Evolutionary conservation across 2,797 vertebrate species (phyloP), one percentile per base, ranked within the genome.

Genomic region (Rhyacichthys aspro): DNA sequence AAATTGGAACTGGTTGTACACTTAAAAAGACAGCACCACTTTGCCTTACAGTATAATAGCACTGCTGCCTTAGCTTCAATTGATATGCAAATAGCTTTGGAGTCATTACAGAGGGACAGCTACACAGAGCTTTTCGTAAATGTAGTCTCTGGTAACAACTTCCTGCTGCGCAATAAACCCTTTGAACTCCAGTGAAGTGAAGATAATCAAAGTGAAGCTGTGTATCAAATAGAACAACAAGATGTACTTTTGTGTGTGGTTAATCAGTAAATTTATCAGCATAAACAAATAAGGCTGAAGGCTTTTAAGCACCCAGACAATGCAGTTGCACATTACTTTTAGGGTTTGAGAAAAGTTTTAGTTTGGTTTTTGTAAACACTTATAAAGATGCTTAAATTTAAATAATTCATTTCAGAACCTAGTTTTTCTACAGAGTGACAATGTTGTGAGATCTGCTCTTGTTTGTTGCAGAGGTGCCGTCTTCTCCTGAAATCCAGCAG

Each of bases 391-490:
- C n/a, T n/a, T n/a, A n/a, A n/a, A n/a, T n/a, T n/a, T n/a, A n/a
- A n/a, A n/a, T n/a, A n/a, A n/a, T n/a, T n/a, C n/a, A n/a, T n/a
- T n/a, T n/a, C n/a, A n/a, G n/a, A n/a, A n/a, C n/a, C n/a, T n/a
- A n/a, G n/a, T n/a, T n/a, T n/a, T n/a, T n/a, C n/a, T 28, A 1
- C 23, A 28, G 4, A 28, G 23, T 28, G 23, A 28, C 23, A 28
- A 28, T 6, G 23, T 28, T 28, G 23, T 28, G 23, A 28, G 23
- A 2, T 19, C 12, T 52, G n/a, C 8, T 11, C 15, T 14, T 37
- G 7, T 18, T 18, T 52, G 34, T 36, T 15, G 10, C 89, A 98
- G 98, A 98, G 18, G 96, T 98, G 9, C 97, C 98, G 0, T 96
- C 96, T 11, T 91, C 94, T 2, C 97, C 97, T 3, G 90, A 91